Base-by-base conservation (phyloP, 2,797 vertebrate species). In the Xenopus petersii region DNA sequence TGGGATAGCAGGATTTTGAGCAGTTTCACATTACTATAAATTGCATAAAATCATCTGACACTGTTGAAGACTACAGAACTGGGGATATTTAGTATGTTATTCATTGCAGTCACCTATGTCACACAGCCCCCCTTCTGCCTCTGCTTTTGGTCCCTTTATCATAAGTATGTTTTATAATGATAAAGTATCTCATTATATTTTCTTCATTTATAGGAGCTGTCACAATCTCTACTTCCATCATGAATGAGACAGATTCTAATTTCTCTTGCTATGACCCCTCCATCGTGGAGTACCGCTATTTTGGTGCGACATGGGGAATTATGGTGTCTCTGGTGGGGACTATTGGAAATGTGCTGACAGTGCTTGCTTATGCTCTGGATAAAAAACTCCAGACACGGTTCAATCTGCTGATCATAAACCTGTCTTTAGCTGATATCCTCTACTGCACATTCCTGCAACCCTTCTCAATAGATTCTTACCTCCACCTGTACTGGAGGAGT, bases 381-480 rank as follows among this genome's bases (percentile, higher is more conserved):
- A 42, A 82, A 21, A 92, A 84, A 16, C 86, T 96, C 75, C 89
- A 91, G 48, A 96, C 93, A 0, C 92, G 86, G 75, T 94, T 97
- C 84, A 97, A 96, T 16, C 86, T 92, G 48, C 93, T 97, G 70
- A 94, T 96, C 1, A 81, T 95, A 75, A 96, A 96, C 87, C 86
- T 96, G 82, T 92, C 93, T 0, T 36, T 89, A 17, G 93, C 94
- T 0, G 94, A 96, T 72, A 88, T 96, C 15, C 87, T 96, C 55
- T 96, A 96, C 85, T 96, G 94, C 83, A 88, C 89, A 56, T 36
- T 94, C 5, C 89, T 97, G 47, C 95, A 95, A 86, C 94, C 95
- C 46, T 88, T 95, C 82, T 94, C 93, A 0, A 82, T 94, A 0
- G 94, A 96, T 81, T 92, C 94, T 54, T 96, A 97, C 75, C 86